Percentiles rank a stretch among this genome's conserved stretches.
Conservation (phyloP, 2,797 vertebrate genomes). For the Molothrus aeneus region DNA sequence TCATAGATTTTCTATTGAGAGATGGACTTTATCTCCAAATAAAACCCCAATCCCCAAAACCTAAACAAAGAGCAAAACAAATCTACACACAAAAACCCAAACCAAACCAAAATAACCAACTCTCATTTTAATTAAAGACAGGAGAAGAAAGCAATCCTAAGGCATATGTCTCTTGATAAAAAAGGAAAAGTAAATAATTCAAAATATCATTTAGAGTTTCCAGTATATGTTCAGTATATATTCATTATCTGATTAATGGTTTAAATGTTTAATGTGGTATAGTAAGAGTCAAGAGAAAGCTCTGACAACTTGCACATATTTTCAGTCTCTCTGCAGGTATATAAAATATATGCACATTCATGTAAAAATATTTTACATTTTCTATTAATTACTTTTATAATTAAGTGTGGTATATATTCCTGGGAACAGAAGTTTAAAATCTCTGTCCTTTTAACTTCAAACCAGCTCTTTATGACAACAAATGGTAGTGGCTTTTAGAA, state of each 20-base stretch:
- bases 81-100: no score
- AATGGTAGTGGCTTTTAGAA: neutral
- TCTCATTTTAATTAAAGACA: neutral
- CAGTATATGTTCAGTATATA: neutral
- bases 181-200: neutral
- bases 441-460: neutral
- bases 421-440: neutral
- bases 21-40: neutral
- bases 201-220: neutral
- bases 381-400: neutral
- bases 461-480: neutral
- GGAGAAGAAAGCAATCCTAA: neutral
- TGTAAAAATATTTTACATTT: neutral
- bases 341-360: neutral
- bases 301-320: neutral
- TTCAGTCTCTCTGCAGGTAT: neutral
- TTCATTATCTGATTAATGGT: neutral
- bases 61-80: neutral
- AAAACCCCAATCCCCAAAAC: rapidly evolving
- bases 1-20: neutral
- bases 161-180: neutral
- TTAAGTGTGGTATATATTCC: rapidly evolving
- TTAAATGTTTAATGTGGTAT: neutral
- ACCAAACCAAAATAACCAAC: no score
- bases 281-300: rapidly evolving